Evolutionary conservation across 2,113 vertebrate genomes (phyloP), one percentile per base, ranked within the genome.

Genomic region (Rhipidura dahli): DNA sequence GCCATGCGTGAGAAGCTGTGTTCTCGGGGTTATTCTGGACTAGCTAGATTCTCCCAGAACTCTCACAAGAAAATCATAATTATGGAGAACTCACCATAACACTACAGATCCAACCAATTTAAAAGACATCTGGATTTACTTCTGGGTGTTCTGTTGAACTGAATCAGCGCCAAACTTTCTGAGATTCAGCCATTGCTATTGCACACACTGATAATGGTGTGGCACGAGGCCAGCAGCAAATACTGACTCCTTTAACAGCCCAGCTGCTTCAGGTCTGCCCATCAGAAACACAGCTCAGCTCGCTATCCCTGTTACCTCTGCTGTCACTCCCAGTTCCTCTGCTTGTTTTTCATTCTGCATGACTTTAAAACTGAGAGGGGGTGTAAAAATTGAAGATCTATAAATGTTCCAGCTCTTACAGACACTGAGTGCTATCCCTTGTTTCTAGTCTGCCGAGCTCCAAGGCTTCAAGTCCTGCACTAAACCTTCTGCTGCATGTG

Each of bases 41-140:
- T 40, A 90, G 51, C 10, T 31, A 28, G 49, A 88, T 57, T 77
- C 66, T 91, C 69, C 53, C 69, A 94, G 56, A 89, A 83, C 40
- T 71, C 87, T 77, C 63, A 42, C 42, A 94, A 85, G 61, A 77
- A 91, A 95, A 81, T 70, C 4, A 0, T 70, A 66, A 83, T 92
- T 70, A 86, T 2, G 28, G 42, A 89, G 56, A 93, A 71, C 53
- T 78, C 49, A 60, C 37, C 64, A 49, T 57, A 84, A 64, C 28
- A 26, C 64, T 63, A 78, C 66, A 77, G 78, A 92, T 75, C 68
- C 71, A 87, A 93, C 35, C 26, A 4, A 86, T 89, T 56, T 89
- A 45, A 83, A 81, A 89, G 83, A 88, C 83, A 95, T 92, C 85
- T 94, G 92, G 93, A 96, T 92, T 96, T 92, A 86, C 65, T 86